Conservation (phyloP, 1,140 invertebrate genomes). For the Campodea augens region DNA sequence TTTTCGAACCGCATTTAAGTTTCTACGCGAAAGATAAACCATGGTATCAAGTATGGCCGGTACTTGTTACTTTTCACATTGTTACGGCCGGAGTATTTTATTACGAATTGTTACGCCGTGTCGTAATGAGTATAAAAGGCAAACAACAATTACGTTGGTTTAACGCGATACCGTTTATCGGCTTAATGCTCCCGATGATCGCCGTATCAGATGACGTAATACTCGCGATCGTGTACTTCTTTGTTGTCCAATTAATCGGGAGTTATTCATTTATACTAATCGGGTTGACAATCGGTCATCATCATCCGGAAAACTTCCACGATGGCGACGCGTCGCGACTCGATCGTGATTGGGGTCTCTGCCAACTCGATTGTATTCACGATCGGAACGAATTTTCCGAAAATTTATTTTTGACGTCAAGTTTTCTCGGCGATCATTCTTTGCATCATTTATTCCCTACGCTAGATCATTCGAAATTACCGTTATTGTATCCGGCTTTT, state of each 20-base stretch:
- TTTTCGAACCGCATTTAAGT: conserved; percentile 17
- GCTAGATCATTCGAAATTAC: conserved; percentile 20
- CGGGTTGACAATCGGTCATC: conserved; percentile 16
- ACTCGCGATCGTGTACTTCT: conserved; percentile 10
- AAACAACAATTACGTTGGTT: conserved; percentile 8
- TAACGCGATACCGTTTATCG: not conserved
- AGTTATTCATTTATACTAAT: conserved; percentile 12
- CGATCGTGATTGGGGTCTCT: conserved; percentile 10
- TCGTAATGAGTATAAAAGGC: conserved; percentile 8
- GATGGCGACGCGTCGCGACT: conserved; percentile 14
- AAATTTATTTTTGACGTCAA: conserved; percentile 15
- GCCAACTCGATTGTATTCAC: conserved; percentile 19
- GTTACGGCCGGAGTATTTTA: conserved; percentile 10
- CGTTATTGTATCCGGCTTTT: conserved; percentile 12
- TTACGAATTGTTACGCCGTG: conserved; percentile 11
- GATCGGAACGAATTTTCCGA: conserved; percentile 15
- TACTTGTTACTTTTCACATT: conserved; percentile 7
- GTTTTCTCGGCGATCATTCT: conserved; percentile 20
- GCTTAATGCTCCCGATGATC: not conserved
- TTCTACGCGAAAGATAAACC: conserved; percentile 15
- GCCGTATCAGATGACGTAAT: not conserved
- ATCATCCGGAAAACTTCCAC: conserved; percentile 17
- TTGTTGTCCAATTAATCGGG: conserved; percentile 11
- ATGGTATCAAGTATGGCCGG: conserved; percentile 12
- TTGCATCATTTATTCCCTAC: conserved; percentile 23